These are phyloP conservation scores for Callospermophilus lateralis DNA, from an alignment of 2,113 vertebrate genomes.

Conservation along the genomic window DNA sequence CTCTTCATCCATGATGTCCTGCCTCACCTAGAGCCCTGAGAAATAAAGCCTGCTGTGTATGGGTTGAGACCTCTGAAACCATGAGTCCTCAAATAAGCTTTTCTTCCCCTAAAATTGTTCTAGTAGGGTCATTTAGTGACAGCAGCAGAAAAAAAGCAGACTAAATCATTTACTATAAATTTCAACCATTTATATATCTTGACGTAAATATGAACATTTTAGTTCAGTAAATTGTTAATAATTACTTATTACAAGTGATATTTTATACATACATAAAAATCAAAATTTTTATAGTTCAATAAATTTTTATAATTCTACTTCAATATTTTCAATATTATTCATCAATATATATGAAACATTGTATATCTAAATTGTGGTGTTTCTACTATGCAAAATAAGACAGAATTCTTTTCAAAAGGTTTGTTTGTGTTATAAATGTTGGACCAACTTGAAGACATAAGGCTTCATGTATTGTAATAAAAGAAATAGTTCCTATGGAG, in stretches of 20 bases:
- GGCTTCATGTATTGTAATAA: background rate
- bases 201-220: background rate
- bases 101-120: too few relatives aligned
- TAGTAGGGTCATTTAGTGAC: too few relatives aligned
- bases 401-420: background rate
- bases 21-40: too few relatives aligned
- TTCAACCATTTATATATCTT: slow-evolving; percentile 1
- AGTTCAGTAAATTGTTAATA: background rate
- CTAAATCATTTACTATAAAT: background rate
- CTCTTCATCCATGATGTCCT: too few relatives aligned
- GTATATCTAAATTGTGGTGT: background rate
- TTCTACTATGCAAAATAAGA: background rate
- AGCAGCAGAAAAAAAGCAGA: too few relatives aligned
- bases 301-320: slow-evolving; percentile 12
- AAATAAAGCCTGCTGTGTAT: too few relatives aligned
- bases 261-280: background rate
- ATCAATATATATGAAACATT: background rate
- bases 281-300: background rate
- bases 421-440: background rate
- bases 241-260: background rate
- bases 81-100: too few relatives aligned
- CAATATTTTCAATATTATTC: background rate
- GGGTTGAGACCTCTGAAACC: too few relatives aligned
- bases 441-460: background rate
- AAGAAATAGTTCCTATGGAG: background rate